These are phyloP conservation scores for Halictus quadricinctus DNA, from an alignment of 2,888 invertebrate species.

Conservation along the genomic window DNA sequence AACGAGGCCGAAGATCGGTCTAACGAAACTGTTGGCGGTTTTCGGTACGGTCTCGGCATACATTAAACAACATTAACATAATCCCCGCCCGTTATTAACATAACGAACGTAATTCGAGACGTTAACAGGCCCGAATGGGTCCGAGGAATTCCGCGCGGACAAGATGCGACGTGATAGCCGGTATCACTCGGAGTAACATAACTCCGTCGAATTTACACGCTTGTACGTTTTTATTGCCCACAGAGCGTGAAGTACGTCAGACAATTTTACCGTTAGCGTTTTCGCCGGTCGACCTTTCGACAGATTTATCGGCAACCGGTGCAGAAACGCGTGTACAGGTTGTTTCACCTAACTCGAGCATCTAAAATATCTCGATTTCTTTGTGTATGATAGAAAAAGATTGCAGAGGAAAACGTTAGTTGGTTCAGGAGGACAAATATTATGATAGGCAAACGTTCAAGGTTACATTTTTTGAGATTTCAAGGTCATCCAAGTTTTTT, in stretches of 20 bases:
- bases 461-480: too few relatives aligned
- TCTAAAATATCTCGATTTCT: too few relatives aligned
- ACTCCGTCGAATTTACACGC: constrained; percentile 25
- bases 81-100: constrained; percentile 28
- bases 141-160: constrained; percentile 6
- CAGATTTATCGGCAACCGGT: constrained; percentile 41
- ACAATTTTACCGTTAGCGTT: constrained; percentile 48
- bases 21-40: not conserved
- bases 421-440: too few relatives aligned
- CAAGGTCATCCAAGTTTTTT: too few relatives aligned
- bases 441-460: too few relatives aligned
- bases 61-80: constrained; percentile 18
- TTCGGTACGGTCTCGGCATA: not conserved
- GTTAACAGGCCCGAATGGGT: not conserved
- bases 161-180: constrained; percentile 20
- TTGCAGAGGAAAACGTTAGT: too few relatives aligned
- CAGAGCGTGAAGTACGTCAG: constrained; percentile 16
- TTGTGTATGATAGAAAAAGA: too few relatives aligned
- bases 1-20: not conserved
- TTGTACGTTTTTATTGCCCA: constrained; percentile 34
- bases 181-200: constrained; percentile 18
- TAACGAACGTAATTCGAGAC: constrained; percentile 20
- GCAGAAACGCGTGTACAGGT: constrained; percentile 9
- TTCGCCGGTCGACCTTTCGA: constrained; percentile 22
- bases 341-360: too few relatives aligned